A percentile compares a stretch with the other conserved stretches of the same genome.
phyloP scores from a whole-genome alignment of 2,797 vertebrate genomes.

The Oryzias sinensis region DNA sequence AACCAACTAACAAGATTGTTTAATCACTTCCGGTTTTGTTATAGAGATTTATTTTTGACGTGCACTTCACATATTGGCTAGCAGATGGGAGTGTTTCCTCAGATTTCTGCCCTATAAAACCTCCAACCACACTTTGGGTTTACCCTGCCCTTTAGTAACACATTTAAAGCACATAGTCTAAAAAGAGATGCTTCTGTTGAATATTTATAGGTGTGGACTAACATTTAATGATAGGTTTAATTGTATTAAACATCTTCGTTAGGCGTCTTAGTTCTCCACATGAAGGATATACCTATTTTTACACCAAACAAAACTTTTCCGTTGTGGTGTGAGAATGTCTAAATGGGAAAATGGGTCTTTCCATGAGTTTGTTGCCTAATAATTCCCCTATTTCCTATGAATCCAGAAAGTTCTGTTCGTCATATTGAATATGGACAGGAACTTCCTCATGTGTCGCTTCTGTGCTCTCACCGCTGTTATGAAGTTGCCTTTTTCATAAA shows the following conservation, averaged over 20 bases:
- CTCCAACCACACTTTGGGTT: conserved; percentile 51
- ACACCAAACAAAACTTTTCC: neutral
- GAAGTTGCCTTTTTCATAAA: conserved; percentile 59
- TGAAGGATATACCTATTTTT: conserved; percentile 40
- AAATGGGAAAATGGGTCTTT: neutral
- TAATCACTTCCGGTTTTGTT: too few species aligned
- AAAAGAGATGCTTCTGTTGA: too few species aligned
- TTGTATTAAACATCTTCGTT: conserved; percentile 17
- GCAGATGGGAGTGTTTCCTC: conserved; percentile 17
- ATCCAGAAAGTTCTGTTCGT: conserved; percentile 17
- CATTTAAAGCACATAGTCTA: conserved; percentile 11
- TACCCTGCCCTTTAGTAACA: conserved; percentile 42
- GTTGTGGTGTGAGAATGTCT: conserved; percentile 19
- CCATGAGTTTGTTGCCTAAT: conserved; percentile 4
- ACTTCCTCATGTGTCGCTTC: conserved; percentile 22
- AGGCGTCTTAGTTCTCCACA: conserved; percentile 15
- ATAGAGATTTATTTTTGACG: too few species aligned
- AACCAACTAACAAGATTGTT: too few species aligned
- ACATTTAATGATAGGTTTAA: conserved; percentile 37
- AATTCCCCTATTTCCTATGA: conserved; percentile 10
- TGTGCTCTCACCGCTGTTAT: conserved; percentile 40
- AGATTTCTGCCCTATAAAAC: conserved; percentile 6
- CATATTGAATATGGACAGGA: conserved; percentile 4
- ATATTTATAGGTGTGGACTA: conserved; percentile 26
- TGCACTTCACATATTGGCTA: conserved; percentile 20